A percentile compares a stretch with the other conserved stretches of the same genome.
These are phyloP conservation scores for Paralvinella palmiformis DNA, from an alignment of 1,140 invertebrate species.

Conservation along the genomic window DNA sequence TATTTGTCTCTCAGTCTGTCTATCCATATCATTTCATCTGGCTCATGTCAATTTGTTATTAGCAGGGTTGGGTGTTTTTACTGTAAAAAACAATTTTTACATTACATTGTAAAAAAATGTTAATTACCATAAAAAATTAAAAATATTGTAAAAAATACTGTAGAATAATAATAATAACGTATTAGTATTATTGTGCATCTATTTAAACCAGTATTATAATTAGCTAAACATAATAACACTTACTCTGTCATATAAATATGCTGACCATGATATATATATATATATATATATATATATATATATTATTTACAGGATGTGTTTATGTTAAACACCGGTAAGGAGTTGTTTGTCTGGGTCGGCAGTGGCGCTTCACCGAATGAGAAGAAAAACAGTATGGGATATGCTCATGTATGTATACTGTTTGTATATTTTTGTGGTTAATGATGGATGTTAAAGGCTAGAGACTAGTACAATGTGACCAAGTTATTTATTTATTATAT, in stretches of 20 bases:
- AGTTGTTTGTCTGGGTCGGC: conserved; percentile 19
- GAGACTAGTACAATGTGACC: not conserved
- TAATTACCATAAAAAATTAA: too few relatives aligned
- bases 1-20: too few relatives aligned
- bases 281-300: not conserved
- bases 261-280: not conserved
- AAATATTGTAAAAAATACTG: too few relatives aligned
- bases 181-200: too few relatives aligned
- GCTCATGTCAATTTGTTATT: too few relatives aligned
- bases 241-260: not conserved
- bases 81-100: too few relatives aligned
- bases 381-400: conserved; percentile 21
- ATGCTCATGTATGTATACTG: conserved; percentile 18
- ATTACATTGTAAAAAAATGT: too few relatives aligned
- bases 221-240: not conserved
- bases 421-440: not conserved
- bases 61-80: too few relatives aligned
- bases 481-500: not conserved
- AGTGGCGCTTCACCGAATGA: conserved; percentile 15
- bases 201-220: too few relatives aligned
- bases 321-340: conserved; percentile 14
- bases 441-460: not conserved
- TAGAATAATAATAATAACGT: too few relatives aligned
- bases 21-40: too few relatives aligned
- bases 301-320: conserved; percentile 18